These are phyloP conservation scores for Parotocinclus haroldoi DNA, from an alignment of 2,797 vertebrate genomes.

Conservation along the genomic window DNA sequence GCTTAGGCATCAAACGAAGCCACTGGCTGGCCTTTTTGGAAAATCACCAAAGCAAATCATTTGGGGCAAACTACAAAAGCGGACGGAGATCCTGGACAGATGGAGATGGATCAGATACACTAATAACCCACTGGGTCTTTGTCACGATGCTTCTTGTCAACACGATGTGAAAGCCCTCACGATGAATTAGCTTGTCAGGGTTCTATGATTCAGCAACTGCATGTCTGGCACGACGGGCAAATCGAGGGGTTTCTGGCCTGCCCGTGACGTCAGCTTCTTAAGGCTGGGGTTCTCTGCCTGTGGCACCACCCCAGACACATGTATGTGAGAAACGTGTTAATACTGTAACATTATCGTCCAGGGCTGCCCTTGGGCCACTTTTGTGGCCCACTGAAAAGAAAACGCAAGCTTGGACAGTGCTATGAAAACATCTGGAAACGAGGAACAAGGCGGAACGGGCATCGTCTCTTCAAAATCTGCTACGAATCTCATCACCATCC, in stretches of 20 bases:
- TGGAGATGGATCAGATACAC: background rate
- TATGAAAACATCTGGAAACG: no score
- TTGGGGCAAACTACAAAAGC: constrained; percentile 26
- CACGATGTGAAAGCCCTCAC: constrained; percentile 8
- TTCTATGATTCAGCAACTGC: constrained; percentile 23
- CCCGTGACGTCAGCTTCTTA: background rate
- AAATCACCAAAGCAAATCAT: constrained; percentile 40
- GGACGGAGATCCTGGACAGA: constrained; percentile 37
- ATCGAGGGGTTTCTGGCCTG: constrained; percentile 19
- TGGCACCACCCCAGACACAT: no score
- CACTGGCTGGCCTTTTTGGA: constrained; percentile 31
- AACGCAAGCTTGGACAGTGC: no score
- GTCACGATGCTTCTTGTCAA: constrained; percentile 9
- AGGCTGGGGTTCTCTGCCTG: no score
- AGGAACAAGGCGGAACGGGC: no score
- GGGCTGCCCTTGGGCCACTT: no score
- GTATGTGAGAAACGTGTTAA: no score
- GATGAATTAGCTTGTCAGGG: constrained; percentile 30
- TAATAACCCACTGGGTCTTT: background rate
- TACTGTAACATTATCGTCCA: no score
- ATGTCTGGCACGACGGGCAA: constrained; percentile 28
- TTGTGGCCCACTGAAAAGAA: no score
- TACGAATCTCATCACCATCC: no score
- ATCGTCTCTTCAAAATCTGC: no score
- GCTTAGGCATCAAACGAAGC: constrained; percentile 31